Conservation (phyloP, 2,888 invertebrate species). For the Caenorhabditis parvicauda region DNA sequence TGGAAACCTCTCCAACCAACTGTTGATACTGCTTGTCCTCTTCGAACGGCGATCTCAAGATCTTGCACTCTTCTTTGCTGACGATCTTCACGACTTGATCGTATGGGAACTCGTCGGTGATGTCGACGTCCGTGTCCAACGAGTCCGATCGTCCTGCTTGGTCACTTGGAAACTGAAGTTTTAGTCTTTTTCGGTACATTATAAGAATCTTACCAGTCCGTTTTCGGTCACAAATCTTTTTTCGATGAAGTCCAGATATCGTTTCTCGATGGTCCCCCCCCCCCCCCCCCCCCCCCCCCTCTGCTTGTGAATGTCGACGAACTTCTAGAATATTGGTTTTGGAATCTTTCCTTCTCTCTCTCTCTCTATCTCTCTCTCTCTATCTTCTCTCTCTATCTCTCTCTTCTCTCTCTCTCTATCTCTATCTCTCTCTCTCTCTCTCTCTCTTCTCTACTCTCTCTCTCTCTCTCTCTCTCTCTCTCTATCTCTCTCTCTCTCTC, state of each 20-base stretch:
- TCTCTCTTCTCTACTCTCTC: background rate
- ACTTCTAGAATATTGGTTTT: constrained; percentile 18
- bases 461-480: background rate
- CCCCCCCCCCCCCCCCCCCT: too few species aligned
- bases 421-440: background rate
- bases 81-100: constrained; percentile 1
- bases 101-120: constrained; percentile 21
- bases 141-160: constrained; percentile 39
- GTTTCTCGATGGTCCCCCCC: too few species aligned
- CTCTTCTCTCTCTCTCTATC: background rate
- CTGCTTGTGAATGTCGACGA: constrained; percentile 32
- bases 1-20: constrained; percentile 17
- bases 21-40: constrained; percentile 1
- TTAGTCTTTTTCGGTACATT: background rate
- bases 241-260: constrained; percentile 50
- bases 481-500: background rate
- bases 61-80: constrained; percentile 12
- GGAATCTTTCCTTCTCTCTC: background rate
- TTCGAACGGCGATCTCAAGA: constrained; percentile 11
- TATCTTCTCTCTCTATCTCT: background rate
- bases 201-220: constrained; percentile 27
- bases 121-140: constrained; percentile 19
- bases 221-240: constrained; percentile 40
- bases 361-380: background rate
- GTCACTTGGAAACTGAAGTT: constrained; percentile 41